Base-by-base conservation (phyloP, 2,888 invertebrate genomes). In the Brachyptera putata region DNA sequence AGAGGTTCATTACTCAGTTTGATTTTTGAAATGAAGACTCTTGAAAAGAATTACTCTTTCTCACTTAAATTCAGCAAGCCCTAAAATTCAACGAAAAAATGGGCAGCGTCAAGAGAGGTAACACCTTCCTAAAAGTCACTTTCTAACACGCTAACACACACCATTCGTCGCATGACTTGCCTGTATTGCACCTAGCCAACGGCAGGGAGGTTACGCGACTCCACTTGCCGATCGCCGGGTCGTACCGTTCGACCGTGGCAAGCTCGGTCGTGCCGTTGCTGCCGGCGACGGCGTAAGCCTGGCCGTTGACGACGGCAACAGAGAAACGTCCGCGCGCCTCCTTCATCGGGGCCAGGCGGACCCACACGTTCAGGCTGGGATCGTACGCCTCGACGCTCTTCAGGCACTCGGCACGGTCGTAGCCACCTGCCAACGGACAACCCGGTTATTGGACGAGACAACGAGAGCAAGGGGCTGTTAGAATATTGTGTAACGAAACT, bases 321-420 rank as follows among this genome's bases (percentile, higher is more conserved):
- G 88, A 86, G 76, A 91, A 89, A 25, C 93, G 79, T 0, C 91
- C 92, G 62, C 93, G 79, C 60, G 86, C 83, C 64, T 84, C 81
- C 58, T 80, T 80, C 91, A 93, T 89, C 64, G 81, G 79, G 0
- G 86, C 80, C 69, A 88, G 75, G 22, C 78, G 71, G 41, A 76
- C 72, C 92, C 93, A 93, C 57, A 75, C 76, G 76, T 91, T 90
- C 3, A 74, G 76, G 53, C 76, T 77, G 3, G 89, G 85, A 69
- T 85, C 80, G 77, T 89, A 93, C 46, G 83, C 81, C 75, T 91
- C 91, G 1, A 85, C 87, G 18, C 83, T 80, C 66, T 83, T 82
- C 67, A 93, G 77, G 71, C 91, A 92, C 72, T 91, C 89, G 41
- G 87, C 87, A 66, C 92, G 81, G 76, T 92, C 91, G 76, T 93